phyloP scores from a whole-genome alignment of 1,140 invertebrate genomes.

The Heliconius hermathena region DNA sequence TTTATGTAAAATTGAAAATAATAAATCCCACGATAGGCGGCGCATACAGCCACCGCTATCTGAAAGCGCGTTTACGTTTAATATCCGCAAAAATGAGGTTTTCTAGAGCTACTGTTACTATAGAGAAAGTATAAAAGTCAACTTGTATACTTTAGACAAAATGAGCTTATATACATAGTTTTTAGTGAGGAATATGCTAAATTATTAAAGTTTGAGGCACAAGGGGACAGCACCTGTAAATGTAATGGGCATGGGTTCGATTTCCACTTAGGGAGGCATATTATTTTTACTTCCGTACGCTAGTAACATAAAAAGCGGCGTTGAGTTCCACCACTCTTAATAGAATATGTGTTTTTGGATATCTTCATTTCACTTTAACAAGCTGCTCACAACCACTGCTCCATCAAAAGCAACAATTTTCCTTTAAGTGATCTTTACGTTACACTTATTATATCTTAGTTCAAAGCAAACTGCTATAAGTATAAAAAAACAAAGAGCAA shows the following conservation, averaged over 20 bases:
- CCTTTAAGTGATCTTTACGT: not conserved
- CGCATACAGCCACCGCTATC: constrained; percentile 11
- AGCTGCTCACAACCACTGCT: no score
- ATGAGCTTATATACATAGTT: not conserved
- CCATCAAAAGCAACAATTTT: not conserved
- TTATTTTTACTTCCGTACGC: no score
- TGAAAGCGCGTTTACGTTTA: constrained; percentile 8
- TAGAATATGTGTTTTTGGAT: no score
- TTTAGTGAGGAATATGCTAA: not conserved
- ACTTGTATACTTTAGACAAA: constrained; percentile 1
- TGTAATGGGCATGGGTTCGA: no score
- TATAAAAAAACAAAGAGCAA: constrained; percentile 7
- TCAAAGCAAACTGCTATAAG: not conserved
- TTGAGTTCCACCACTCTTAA: no score
- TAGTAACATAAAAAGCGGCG: no score
- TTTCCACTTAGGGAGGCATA: no score
- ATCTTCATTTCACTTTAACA: not conserved
- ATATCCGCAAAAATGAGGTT: constrained; percentile 14
- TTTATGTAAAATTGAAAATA: constrained; percentile 15
- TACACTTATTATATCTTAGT: not conserved
- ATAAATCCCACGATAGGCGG: constrained; percentile 8
- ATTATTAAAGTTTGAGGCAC: not conserved
- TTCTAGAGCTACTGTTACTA: not conserved
- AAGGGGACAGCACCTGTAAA: not conserved
- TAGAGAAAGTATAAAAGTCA: constrained; percentile 4